Percentiles rank a stretch among this genome's conserved stretches.
These are phyloP conservation scores for Thunnus albacares DNA, from an alignment of 2,797 vertebrate genomes.

Conservation along the genomic window DNA sequence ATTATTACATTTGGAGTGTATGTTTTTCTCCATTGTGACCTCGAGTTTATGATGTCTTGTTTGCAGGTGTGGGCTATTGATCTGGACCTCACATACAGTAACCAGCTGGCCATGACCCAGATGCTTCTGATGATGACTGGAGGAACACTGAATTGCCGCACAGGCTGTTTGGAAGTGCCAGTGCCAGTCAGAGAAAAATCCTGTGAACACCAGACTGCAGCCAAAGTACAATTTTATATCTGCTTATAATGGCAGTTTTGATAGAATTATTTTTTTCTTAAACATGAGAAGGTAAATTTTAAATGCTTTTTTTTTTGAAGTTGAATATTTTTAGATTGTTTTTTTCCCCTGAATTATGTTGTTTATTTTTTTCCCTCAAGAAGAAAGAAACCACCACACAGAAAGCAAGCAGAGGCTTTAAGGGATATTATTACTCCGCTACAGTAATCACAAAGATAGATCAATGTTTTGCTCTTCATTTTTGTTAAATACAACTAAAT, in stretches of 20 bases:
- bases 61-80: conserved; percentile 93
- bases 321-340: conserved; percentile 5
- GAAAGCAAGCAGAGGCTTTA: conserved; percentile 56
- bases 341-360: conserved; percentile 18
- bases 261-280: background rate
- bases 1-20: conserved; percentile 39
- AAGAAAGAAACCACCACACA: conserved; percentile 37
- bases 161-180: conserved; percentile 84
- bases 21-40: conserved; percentile 47
- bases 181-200: conserved; percentile 55
- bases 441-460: conserved; percentile 79
- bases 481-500: conserved; percentile 94
- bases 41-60: conserved; percentile 53
- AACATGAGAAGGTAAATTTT: background rate
- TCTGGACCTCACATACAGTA: conserved; percentile 91
- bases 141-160: conserved; percentile 86
- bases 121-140: conserved; percentile 89
- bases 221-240: conserved; percentile 58
- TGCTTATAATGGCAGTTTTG: conserved; percentile 21
- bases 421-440: conserved; percentile 64
- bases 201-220: conserved; percentile 40
- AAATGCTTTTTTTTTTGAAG: conserved; percentile 16
- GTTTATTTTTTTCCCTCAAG: background rate
- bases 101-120: conserved; percentile 94
- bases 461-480: conserved; percentile 83